Base-by-base conservation (phyloP, 2,888 invertebrate genomes). In the Alloplasta piceator region DNA sequence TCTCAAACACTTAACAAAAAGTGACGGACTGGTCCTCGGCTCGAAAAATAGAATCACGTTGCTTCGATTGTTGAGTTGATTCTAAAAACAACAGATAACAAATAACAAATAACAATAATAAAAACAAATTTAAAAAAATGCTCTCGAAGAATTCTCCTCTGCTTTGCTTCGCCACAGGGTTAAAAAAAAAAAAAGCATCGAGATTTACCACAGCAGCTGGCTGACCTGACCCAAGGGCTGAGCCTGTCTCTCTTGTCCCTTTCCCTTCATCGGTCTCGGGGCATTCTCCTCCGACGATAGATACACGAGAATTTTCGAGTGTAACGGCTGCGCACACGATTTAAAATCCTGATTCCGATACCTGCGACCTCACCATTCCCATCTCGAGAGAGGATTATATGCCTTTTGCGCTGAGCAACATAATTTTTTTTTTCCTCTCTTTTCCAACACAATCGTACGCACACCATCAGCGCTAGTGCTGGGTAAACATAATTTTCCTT, bases 131-230 rank as follows among this genome's bases (percentile, higher is more conserved):
- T 64, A 12, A 12, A 16, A 4, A 10, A 1, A 16, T 10, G 6
- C 60, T 50, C 71, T 71, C 39, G 60, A 60, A 58, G 58, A 60
- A 46, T 46, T 55, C 52, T 14, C 41, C 48, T 43, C 60, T 73
- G 61, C 60, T 70, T 76, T 70, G 56, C 41, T 63, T 63, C 58
- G 68, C 7, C 63, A 41, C 41, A 50, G 63, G 66, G 61, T 63
- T 58, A 39, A 67, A 73, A 82, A 70, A 77, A 66, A 82, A 70
- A 74, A 66, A 75, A 43, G 63, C 75, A 71, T 78, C 76, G 80
- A 82, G 82, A 82, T 82, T 80, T 80, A 82, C 80, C 76, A 73
- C 82, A 61, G 77, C 82, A 82, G 82, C 80, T 82, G 82, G 82
- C 71, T 66, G 80, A 82, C 80, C 82, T 78, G 82, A 71, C 67